Evolutionary conservation across 2,113 vertebrate species (phyloP).

Genomic region (Ceyx cyanopectus): DNA sequence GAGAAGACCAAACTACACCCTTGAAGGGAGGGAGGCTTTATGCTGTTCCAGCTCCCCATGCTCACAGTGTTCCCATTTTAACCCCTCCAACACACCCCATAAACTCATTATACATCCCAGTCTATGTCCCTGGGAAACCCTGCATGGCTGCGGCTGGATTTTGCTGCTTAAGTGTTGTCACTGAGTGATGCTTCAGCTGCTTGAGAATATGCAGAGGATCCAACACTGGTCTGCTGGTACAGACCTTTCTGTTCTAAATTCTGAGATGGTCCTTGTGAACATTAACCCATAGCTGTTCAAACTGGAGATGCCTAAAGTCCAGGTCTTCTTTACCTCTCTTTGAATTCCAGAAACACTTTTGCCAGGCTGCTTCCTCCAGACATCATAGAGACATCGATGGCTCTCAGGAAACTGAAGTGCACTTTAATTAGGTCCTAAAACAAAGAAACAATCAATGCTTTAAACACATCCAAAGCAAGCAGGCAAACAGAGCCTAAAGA

Average conservation of each 20-base stretch:
- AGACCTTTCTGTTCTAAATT: not conserved
- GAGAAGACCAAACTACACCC: not conserved
- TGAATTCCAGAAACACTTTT: slow-evolving; percentile 96
- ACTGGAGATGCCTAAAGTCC: not conserved
- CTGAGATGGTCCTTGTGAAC: not conserved
- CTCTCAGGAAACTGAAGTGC: slow-evolving; percentile 90
- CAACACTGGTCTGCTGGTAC: not conserved
- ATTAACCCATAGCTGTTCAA: not conserved
- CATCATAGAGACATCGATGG: slow-evolving; percentile 91
- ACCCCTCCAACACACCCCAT: not conserved
- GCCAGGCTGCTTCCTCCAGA: slow-evolving; percentile 87
- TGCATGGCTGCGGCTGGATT: not conserved
- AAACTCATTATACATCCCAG: not conserved
- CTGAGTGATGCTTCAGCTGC: not conserved
- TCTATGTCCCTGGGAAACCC: not conserved
- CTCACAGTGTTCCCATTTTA: fast-evolving
- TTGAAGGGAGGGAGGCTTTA: fast-evolving
- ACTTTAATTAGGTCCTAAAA: slow-evolving; percentile 92
- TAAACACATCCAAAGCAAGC: not conserved
- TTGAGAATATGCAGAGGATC: not conserved
- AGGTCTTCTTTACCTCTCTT: slow-evolving; percentile 84
- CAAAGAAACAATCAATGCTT: not conserved
- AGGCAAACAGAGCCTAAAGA: slow-evolving; percentile 14
- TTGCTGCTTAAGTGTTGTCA: not conserved
- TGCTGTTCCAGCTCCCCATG: not conserved